Percentiles rank a stretch among this genome's conserved stretches.
Conservation (phyloP, 1,140 invertebrate genomes). For the Drosophila ercepeae region DNA sequence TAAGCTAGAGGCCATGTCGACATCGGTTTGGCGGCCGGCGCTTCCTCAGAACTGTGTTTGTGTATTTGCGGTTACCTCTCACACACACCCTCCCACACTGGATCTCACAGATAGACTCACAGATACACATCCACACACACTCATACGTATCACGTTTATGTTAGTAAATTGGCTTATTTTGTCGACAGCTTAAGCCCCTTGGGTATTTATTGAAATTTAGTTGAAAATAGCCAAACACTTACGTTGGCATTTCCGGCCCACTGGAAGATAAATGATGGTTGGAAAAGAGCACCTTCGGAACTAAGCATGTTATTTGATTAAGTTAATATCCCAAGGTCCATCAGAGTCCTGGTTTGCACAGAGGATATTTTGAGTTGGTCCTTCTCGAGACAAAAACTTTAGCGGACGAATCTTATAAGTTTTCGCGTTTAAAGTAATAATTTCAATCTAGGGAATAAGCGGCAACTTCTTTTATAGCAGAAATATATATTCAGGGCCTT, state of each 20-base stretch:
- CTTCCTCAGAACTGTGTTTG: conserved; percentile 46
- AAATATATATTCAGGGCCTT: neutral
- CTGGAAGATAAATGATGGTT: conserved; percentile 31
- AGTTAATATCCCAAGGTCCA: neutral
- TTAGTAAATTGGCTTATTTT: conserved; percentile 77
- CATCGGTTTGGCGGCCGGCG: conserved; percentile 36
- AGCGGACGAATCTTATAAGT: no score
- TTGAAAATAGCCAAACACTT: conserved; percentile 75
- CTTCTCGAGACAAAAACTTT: neutral
- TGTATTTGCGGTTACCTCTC: conserved; percentile 52
- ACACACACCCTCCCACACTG: conserved; percentile 18
- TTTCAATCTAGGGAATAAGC: no score
- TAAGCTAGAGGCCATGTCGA: conserved; percentile 50
- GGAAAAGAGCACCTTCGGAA: neutral
- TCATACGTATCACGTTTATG: conserved; percentile 4
- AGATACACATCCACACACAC: conserved; percentile 15
- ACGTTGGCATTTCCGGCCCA: conserved; percentile 49
- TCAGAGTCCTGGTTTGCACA: neutral
- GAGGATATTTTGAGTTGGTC: neutral
- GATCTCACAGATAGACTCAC: conserved; percentile 7
- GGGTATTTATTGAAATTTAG: conserved; percentile 80
- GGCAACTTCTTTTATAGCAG: neutral
- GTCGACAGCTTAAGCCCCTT: conserved; percentile 72
- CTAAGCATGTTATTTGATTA: neutral
- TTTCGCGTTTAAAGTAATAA: no score